Evolutionary conservation across 2,888 invertebrate genomes (phyloP).

Genomic region (Andrena praecox): DNA sequence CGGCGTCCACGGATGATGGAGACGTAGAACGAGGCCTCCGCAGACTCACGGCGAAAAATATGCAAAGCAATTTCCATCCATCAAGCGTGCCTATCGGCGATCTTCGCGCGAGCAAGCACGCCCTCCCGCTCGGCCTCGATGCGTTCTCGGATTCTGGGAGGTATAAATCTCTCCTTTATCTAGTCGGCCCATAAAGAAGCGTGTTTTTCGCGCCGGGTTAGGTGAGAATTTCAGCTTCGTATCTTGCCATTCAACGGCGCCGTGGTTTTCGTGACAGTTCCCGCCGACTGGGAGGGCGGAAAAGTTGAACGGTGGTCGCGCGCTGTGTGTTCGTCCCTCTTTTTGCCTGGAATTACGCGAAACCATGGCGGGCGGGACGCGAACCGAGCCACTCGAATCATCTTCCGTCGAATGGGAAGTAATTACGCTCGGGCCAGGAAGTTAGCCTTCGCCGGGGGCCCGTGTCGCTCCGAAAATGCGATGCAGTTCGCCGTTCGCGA

Average conservation of each 20-base stretch:
- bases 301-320: neutral
- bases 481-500: conserved; percentile 6
- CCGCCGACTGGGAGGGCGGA: neutral
- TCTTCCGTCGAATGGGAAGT: conserved; percentile 6
- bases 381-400: neutral
- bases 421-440: conserved; percentile 21
- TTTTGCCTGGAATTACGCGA: neutral
- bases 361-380: too few relatives aligned
- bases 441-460: conserved; percentile 4
- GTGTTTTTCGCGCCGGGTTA: conserved; percentile 35
- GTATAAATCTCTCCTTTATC: conserved; percentile 69
- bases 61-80: conserved; percentile 71
- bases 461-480: conserved; percentile 10
- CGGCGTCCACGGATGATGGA: conserved; percentile 22
- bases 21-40: conserved; percentile 22
- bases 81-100: conserved; percentile 64
- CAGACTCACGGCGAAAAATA: conserved; percentile 57
- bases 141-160: conserved; percentile 54
- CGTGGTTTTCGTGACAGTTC: neutral
- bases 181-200: conserved; percentile 47
- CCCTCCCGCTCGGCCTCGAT: conserved; percentile 39
- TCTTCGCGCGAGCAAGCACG: conserved; percentile 50
- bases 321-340: neutral
- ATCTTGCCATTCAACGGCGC: conserved; percentile 16
- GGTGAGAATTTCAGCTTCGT: conserved; percentile 12